Evolutionary conservation across 2,797 vertebrate genomes (phyloP), one percentile per base, ranked within the genome.

Genomic region (Miichthys miiuy): DNA sequence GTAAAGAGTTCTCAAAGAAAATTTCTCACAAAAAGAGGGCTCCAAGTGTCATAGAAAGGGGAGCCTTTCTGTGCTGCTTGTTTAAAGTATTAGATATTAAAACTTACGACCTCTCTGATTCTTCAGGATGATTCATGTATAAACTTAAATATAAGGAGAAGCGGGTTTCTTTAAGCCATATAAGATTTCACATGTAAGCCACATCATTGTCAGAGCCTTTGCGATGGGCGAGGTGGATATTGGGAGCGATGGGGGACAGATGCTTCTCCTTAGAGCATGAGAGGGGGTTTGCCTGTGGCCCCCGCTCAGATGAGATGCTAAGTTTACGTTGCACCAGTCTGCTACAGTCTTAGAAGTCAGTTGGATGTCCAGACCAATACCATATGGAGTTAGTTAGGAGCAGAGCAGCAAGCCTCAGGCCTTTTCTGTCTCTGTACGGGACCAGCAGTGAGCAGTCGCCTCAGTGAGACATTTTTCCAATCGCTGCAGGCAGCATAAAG

Each of bases 311-410:
- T 74, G 77, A 93, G 88, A 94, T 87, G 79, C 87, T 85, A 85
- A 85, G 80, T 93, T 91, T 92, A 90, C 84, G 70, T 87, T 82
- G 86, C 89, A 87, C 75, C 74, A 69, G 82, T 87, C 84, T 89
- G 87, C 85, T 89, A 27, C 65, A 89, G 88, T 84, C 88, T 91
- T 84, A 93, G 86, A 93, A 93, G 87, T 93, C 86, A 80, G 91
- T 85, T 91, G 89, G 93, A 92, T 88, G 88, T 91, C 90, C 88
- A 91, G 81, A 92, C 89, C 79, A 14, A 46, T 11, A 77, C 64
- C 93, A 94, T 93, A 89, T 94, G 94, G 93, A 93, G 75, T 78
- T 86, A 83, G 88, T 95, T 95, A 95, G 87, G 51, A 81, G 87
- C 84, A 65, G 74, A 83, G 77, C 84, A 70, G 80, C 34, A 51